Percentiles rank a stretch among this genome's conserved stretches.
These are phyloP conservation scores for Tetramorium alpestre DNA, from an alignment of 1,140 invertebrate genomes.

Conservation along the genomic window DNA sequence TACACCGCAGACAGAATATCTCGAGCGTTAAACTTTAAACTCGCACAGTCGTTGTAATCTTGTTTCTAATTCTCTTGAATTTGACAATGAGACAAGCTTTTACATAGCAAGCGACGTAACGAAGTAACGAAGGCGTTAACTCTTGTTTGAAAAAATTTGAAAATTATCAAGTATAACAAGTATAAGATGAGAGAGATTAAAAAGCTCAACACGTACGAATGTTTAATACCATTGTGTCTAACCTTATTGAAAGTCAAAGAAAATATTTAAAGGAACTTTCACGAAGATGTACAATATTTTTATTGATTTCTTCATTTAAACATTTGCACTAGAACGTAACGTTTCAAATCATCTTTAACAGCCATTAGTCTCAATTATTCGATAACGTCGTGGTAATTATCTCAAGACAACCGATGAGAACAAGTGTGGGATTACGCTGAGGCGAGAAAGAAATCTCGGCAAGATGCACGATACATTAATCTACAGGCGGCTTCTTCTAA, in stretches of 20 bases:
- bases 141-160: background rate
- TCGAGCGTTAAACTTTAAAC: background rate
- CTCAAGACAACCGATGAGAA: background rate
- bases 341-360: background rate
- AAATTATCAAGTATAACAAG: background rate
- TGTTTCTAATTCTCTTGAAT: background rate
- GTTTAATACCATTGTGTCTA: background rate
- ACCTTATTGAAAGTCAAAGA: background rate
- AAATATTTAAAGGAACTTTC: background rate
- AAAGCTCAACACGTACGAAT: background rate
- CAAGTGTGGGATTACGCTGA: background rate
- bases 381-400: background rate
- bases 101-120: background rate
- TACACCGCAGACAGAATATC: slow-evolving; percentile 47
- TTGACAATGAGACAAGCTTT: background rate
- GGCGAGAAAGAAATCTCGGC: background rate
- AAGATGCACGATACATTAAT: background rate
- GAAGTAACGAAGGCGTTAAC: background rate
- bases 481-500: background rate
- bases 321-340: background rate
- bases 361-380: background rate
- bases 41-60: background rate
- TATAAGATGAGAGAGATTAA: background rate
- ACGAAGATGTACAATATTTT: background rate
- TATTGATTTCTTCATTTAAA: background rate